A percentile compares a stretch with the other conserved stretches of the same genome.
Evolutionary conservation across 2,888 invertebrate species (phyloP).

Genomic region (Orthosia gracilis): DNA sequence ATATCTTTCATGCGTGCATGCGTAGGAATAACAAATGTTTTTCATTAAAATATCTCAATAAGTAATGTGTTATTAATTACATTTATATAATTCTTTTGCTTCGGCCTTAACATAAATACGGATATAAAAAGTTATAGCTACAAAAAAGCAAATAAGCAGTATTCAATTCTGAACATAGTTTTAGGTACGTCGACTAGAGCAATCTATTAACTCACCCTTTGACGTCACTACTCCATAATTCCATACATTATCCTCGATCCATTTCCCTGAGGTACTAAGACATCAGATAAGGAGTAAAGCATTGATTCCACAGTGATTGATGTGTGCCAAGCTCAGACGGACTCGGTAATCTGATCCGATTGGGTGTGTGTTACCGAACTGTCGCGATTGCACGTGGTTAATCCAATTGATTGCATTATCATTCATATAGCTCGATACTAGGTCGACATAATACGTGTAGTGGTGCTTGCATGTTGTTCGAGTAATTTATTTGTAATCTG

Average conservation of each 20-base stretch:
- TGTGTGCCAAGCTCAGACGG: slow-evolving; percentile 72
- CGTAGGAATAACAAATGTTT: slow-evolving; percentile 9
- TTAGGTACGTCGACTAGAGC: background rate
- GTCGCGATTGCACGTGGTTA: slow-evolving; percentile 64
- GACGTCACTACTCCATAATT: slow-evolving; percentile 30
- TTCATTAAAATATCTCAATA: slow-evolving; percentile 43
- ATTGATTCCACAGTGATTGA: slow-evolving; percentile 81
- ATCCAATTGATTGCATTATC: slow-evolving; percentile 73
- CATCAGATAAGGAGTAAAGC: slow-evolving; percentile 73
- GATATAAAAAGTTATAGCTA: background rate
- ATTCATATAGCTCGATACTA: slow-evolving; percentile 49
- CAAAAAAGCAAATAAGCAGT: background rate
- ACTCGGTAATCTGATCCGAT: slow-evolving; percentile 77
- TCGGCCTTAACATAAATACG: background rate
- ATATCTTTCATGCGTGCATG: slow-evolving; percentile 27
- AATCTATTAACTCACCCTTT: slow-evolving; percentile 8
- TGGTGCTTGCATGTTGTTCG: slow-evolving; percentile 6
- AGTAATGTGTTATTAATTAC: slow-evolving; percentile 2
- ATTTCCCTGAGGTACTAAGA: slow-evolving; percentile 58
- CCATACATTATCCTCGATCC: slow-evolving; percentile 27
- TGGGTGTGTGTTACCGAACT: slow-evolving; percentile 65
- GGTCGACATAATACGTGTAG: slow-evolving; percentile 42
- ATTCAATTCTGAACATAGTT: background rate
- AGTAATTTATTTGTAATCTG: slow-evolving; percentile 8
- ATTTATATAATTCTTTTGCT: background rate